phyloP scores from a whole-genome alignment of 2,888 invertebrate species.

The Nysson spinosus region DNA sequence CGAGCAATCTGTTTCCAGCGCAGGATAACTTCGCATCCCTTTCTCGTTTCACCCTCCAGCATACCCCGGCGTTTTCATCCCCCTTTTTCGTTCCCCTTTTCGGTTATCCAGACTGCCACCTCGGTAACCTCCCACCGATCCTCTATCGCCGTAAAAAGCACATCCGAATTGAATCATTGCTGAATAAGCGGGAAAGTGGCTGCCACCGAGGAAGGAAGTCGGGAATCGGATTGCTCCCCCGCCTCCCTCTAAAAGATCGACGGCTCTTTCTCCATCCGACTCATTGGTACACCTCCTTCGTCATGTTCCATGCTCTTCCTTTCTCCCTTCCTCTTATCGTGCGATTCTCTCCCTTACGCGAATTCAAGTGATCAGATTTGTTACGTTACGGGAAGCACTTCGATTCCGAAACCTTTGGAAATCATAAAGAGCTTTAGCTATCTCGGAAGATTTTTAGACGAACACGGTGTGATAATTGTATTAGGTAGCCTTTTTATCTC shows the following conservation, averaged over 20 bases:
- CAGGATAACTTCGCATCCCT: conserved; percentile 75
- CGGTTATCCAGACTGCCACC: conserved; percentile 54
- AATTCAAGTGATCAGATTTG: conserved; percentile 10
- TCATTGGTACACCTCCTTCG: conserved; percentile 61
- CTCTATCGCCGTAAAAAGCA: conserved; percentile 66
- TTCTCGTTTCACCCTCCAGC: conserved; percentile 29
- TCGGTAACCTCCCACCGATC: conserved; percentile 59
- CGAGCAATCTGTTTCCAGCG: conserved; percentile 75
- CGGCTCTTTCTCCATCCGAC: conserved; percentile 62
- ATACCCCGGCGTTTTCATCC: conserved; percentile 12
- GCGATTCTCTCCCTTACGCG: neutral
- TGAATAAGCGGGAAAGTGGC: conserved; percentile 77
- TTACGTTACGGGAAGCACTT: neutral
- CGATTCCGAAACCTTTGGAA: conserved; percentile 35
- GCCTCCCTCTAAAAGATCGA: conserved; percentile 26
- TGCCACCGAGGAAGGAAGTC: conserved; percentile 54
- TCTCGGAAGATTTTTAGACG: neutral
- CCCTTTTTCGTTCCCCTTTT: conserved; percentile 48
- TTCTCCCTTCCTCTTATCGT: conserved; percentile 8
- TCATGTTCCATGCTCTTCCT: conserved; percentile 47
- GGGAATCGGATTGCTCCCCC: conserved; percentile 38
- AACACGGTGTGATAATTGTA: neutral
- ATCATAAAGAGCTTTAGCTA: conserved; percentile 33
- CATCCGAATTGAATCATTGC: conserved; percentile 77
- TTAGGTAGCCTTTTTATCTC: too few relatives aligned